Base-by-base conservation (phyloP, 2,797 vertebrate species). In the Anniella stebbinsi region DNA sequence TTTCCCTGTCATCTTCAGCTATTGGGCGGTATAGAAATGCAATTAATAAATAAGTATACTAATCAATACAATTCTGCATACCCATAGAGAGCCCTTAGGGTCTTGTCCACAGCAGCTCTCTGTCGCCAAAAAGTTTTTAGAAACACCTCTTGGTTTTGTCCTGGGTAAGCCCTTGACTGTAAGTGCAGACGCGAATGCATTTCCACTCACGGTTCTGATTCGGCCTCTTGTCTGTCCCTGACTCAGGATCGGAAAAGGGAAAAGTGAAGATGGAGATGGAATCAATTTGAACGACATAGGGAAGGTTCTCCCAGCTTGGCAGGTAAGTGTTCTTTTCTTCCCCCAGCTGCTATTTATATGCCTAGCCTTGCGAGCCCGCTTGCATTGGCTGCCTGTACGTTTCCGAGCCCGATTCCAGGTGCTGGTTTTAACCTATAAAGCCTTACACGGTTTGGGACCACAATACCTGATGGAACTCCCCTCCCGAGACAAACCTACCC, bases 261-360 rank as follows among this genome's bases (percentile, higher is more conserved):
- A 97, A 70, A 97, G 98, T 1, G 98, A 98, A 60, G 98, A 99
- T 21, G 98, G 98, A 28, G 98, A 99, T 0, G 95, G 98, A 69
- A 98, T 99, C 93, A 98, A 99, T 96, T 97, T 99, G 97, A 99
- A 98, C 0, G 98, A 99, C 96, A 98, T 99, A 25, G 98, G 99
- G 95, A 98, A 98, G 94, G 99, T 99, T 90, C 98, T 99, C 54
- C 99, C 99, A 0, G 97, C 97, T 91, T 98, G 99, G 96, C 98
- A 98, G 92, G 99, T 99, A 97, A 96, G 98, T 97, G 78, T 4
- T 3, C 0, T 63, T 17, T 23, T 25, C 21, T 66, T 57, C 48
- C 9, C 76, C 33, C 70, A 21, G 11, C n/a, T 30, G 1, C 57
- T 10, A 9, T 67, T 33, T 78, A 12, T 36, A 75, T 23, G 25